phyloP scores from a whole-genome alignment of 2,888 invertebrate species.

The Drosophila hamatofila region DNA sequence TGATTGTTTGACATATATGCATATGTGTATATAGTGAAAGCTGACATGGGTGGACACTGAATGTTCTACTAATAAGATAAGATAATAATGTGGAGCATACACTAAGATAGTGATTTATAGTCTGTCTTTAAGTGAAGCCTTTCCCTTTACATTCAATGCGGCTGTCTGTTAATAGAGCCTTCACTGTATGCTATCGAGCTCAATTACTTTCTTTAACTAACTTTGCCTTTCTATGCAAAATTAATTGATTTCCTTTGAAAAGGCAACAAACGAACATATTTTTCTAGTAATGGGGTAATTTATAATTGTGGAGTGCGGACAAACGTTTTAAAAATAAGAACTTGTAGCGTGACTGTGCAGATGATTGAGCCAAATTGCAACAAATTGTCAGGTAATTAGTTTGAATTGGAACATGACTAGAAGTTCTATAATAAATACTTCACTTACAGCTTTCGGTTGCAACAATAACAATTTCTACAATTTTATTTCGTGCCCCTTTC shows the following conservation, averaged over 20 bases:
- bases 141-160: background rate
- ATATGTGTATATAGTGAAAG: constrained; percentile 3
- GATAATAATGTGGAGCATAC: no score
- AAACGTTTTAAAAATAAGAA: constrained; percentile 30
- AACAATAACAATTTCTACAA: constrained; percentile 14
- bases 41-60: background rate
- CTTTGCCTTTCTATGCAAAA: constrained; percentile 68
- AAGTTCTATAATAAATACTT: constrained; percentile 2
- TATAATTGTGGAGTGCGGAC: constrained; percentile 35
- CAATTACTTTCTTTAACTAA: constrained; percentile 19
- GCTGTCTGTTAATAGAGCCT: background rate
- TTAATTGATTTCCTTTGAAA: constrained; percentile 75
- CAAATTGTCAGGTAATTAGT: constrained; percentile 58
- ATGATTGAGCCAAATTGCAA: constrained; percentile 59
- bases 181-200: background rate
- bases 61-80: background rate
- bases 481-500: constrained; percentile 6
- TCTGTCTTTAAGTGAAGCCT: no score
- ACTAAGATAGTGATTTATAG: background rate
- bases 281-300: constrained; percentile 39
- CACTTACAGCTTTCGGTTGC: background rate
- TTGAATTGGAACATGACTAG: constrained; percentile 12
- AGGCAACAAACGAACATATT: constrained; percentile 63
- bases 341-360: constrained; percentile 35
- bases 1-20: constrained; percentile 8